phyloP scores from a whole-genome alignment of 2,797 vertebrate species.

The Acanthurus tractus region DNA sequence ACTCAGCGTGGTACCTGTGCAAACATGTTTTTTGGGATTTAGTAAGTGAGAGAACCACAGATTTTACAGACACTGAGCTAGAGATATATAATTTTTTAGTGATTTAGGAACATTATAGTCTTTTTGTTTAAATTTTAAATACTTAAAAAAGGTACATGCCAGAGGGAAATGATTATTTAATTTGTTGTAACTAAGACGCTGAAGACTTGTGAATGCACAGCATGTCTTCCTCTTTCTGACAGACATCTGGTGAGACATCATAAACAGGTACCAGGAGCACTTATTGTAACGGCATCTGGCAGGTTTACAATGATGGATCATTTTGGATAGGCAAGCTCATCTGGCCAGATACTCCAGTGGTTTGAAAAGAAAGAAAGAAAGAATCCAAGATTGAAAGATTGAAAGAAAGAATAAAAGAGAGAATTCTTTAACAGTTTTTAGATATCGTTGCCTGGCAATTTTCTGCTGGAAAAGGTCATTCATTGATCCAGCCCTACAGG shows the following conservation, averaged over 20 bases:
- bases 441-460: constrained; percentile 23
- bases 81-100: too few species aligned
- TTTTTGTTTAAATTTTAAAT: constrained; percentile 3
- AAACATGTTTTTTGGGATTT: constrained; percentile 40
- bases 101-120: too few species aligned
- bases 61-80: neutral
- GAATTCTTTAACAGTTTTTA: constrained; percentile 33
- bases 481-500: constrained; percentile 32
- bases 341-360: constrained; percentile 60
- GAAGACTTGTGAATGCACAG: constrained; percentile 41
- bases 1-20: constrained; percentile 22
- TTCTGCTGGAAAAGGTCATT: constrained; percentile 44
- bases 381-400: constrained; percentile 32
- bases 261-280: constrained; percentile 59
- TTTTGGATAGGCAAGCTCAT: constrained; percentile 62
- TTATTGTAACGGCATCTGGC: constrained; percentile 69
- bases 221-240: constrained; percentile 49
- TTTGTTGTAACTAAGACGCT: constrained; percentile 33
- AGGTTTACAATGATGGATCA: constrained; percentile 73
- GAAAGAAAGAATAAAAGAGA: constrained; percentile 14
- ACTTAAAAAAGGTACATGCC: neutral
- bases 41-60: constrained; percentile 2
- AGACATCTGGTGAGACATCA: constrained; percentile 62
- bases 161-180: constrained; percentile 18
- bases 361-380: constrained; percentile 48